phyloP scores from a whole-genome alignment of 2,888 invertebrate genomes.

The Anthrax anthrax region DNA sequence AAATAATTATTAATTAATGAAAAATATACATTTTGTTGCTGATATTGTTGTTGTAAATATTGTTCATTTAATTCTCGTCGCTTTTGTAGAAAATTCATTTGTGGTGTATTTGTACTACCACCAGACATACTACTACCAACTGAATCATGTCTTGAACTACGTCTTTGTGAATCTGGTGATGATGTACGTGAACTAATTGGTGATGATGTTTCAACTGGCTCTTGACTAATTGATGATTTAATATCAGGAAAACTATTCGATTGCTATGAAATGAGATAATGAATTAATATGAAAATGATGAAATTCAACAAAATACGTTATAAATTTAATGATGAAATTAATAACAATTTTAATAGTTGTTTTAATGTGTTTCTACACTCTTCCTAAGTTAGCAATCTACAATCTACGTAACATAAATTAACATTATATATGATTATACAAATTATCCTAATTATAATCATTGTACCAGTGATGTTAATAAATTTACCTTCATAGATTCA shows the following conservation, averaged over 20 bases:
- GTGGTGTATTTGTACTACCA: slow-evolving; percentile 35
- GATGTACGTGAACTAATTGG: slow-evolving; percentile 41
- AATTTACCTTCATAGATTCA: slow-evolving; percentile 43
- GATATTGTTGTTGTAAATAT: slow-evolving; percentile 28
- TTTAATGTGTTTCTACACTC: too few species aligned
- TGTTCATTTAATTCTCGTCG: slow-evolving; percentile 29
- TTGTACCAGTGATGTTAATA: too few species aligned
- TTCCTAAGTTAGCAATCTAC: too few species aligned
- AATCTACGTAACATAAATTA: too few species aligned
- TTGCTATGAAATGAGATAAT: slow-evolving; percentile 20
- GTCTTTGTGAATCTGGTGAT: slow-evolving; percentile 38
- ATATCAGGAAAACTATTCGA: slow-evolving; percentile 32
- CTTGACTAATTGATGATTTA: slow-evolving; percentile 24
- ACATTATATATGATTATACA: too few species aligned
- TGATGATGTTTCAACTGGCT: slow-evolving; percentile 36
- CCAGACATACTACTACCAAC: slow-evolving; percentile 25
- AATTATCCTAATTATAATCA: too few species aligned
- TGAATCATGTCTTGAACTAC: slow-evolving; percentile 27
- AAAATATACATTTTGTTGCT: slow-evolving; percentile 1
- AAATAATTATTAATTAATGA: too few species aligned
- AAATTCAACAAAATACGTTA: too few species aligned
- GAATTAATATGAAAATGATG: slow-evolving; percentile 2
- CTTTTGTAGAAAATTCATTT: slow-evolving; percentile 40
- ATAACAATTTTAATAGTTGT: too few species aligned
- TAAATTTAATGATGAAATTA: not conserved